phyloP scores from a whole-genome alignment of 2,797 vertebrate genomes.

The Eleutherodactylus coqui region DNA sequence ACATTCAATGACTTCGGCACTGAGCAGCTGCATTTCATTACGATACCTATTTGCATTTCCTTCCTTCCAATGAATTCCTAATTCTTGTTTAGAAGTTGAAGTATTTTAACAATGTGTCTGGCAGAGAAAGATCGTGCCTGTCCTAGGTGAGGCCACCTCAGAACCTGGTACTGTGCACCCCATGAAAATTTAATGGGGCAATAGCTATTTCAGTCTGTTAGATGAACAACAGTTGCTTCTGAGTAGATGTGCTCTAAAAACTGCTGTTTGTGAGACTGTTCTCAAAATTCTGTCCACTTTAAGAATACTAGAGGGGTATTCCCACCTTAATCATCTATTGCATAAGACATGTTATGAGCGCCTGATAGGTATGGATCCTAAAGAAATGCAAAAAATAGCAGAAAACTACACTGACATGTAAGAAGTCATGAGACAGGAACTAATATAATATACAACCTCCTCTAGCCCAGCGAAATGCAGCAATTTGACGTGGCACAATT shows the following conservation, averaged over 20 bases:
- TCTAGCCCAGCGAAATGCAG: no score
- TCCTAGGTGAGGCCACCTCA: conserved; percentile 39
- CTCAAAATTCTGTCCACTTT: no score
- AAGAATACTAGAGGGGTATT: no score
- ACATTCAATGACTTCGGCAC: not conserved
- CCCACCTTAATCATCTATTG: no score
- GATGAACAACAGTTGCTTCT: not conserved
- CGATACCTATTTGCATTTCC: conserved; percentile 1
- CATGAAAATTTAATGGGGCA: conserved; percentile 17
- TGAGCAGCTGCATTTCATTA: conserved; percentile 31
- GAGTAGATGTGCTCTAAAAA: not conserved
- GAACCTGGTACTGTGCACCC: conserved; percentile 12
- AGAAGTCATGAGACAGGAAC: no score
- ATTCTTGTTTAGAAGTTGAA: conserved; percentile 15
- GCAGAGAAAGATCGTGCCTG: conserved; percentile 33
- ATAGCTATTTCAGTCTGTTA: not conserved
- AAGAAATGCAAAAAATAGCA: no score
- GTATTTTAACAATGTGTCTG: conserved; percentile 41
- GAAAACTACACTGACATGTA: no score
- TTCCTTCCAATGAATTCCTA: conserved; percentile 15
- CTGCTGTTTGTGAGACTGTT: not conserved
- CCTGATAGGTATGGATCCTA: no score
- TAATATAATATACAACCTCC: no score
- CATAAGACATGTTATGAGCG: no score
- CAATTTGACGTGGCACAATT: no score